phyloP scores from a whole-genome alignment of 2,797 vertebrate genomes.

The Mastacembelus armatus region DNA sequence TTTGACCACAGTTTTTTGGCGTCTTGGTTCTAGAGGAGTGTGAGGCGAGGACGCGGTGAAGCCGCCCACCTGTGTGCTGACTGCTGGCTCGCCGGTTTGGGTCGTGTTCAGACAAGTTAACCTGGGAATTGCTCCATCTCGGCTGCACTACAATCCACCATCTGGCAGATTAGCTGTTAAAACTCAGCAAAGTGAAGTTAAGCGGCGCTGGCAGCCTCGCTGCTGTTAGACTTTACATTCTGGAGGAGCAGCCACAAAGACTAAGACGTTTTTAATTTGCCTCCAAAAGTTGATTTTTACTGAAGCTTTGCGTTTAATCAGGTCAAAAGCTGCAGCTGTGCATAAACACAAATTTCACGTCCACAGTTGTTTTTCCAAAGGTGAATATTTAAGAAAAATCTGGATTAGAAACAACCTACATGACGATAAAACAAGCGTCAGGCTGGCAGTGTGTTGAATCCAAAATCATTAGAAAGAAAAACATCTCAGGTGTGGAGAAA shows the following conservation, averaged over 20 bases:
- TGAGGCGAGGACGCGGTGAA: slow-evolving; percentile 28
- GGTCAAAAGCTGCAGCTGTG: slow-evolving; percentile 3
- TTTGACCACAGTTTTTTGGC: slow-evolving; percentile 15
- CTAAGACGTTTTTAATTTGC: slow-evolving; percentile 13
- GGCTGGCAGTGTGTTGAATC: too few relatives aligned
- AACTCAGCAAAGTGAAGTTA: slow-evolving; percentile 56
- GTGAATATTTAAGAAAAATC: too few relatives aligned
- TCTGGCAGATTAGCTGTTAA: slow-evolving; percentile 64
- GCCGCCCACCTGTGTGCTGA: slow-evolving; percentile 56
- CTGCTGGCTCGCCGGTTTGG: slow-evolving; percentile 44
- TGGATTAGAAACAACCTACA: not conserved
- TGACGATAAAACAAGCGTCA: not conserved
- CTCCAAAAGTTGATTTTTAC: slow-evolving; percentile 15
- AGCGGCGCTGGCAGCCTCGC: slow-evolving; percentile 47
- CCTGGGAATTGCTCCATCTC: slow-evolving; percentile 63
- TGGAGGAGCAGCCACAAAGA: slow-evolving; percentile 19
- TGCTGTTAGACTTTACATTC: slow-evolving; percentile 22
- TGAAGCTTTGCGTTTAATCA: slow-evolving; percentile 9
- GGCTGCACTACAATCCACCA: slow-evolving; percentile 46
- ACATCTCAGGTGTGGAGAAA: too few relatives aligned
- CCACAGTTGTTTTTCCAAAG: too few relatives aligned
- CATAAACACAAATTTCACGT: not conserved
- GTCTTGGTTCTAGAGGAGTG: not conserved
- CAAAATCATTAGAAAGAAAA: too few relatives aligned
- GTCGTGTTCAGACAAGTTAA: slow-evolving; percentile 61